phyloP scores from a whole-genome alignment of 2,797 vertebrate genomes.

The Artibeus jamaicensis region DNA sequence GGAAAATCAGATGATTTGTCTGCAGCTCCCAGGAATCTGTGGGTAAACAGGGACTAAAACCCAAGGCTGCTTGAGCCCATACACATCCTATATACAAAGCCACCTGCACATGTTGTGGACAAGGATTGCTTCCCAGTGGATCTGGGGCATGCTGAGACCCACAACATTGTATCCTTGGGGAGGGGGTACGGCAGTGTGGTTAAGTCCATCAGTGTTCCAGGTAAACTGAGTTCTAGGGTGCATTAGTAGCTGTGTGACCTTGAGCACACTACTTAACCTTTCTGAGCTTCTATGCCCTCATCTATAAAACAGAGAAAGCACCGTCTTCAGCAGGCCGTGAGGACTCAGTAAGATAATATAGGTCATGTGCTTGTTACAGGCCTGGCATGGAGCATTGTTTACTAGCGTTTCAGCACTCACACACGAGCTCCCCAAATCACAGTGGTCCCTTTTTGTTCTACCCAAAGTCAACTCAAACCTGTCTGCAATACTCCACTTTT shows the following conservation, averaged over 20 bases:
- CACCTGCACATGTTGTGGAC: neutral
- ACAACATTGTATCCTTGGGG: neutral
- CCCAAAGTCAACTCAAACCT: neutral
- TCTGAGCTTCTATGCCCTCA: neutral
- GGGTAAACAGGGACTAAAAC: neutral
- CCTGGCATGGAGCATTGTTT: neutral
- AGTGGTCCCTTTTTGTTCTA: neutral
- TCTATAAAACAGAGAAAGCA: neutral
- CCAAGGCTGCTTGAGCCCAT: neutral
- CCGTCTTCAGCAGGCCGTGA: neutral
- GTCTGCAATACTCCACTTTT: neutral
- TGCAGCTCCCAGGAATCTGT: neutral
- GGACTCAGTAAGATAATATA: neutral
- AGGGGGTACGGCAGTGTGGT: neutral
- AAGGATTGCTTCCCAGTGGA: neutral
- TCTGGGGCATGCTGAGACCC: neutral
- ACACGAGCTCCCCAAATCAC: neutral
- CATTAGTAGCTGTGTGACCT: neutral
- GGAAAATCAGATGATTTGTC: slow-evolving; percentile 1
- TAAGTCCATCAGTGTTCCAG: neutral
- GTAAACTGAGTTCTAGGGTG: neutral
- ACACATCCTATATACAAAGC: neutral
- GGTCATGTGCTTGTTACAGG: neutral
- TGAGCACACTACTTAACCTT: neutral
- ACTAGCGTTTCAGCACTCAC: neutral